phyloP scores from a whole-genome alignment of 2,797 vertebrate species.

The Microhierax caerulescens region DNA sequence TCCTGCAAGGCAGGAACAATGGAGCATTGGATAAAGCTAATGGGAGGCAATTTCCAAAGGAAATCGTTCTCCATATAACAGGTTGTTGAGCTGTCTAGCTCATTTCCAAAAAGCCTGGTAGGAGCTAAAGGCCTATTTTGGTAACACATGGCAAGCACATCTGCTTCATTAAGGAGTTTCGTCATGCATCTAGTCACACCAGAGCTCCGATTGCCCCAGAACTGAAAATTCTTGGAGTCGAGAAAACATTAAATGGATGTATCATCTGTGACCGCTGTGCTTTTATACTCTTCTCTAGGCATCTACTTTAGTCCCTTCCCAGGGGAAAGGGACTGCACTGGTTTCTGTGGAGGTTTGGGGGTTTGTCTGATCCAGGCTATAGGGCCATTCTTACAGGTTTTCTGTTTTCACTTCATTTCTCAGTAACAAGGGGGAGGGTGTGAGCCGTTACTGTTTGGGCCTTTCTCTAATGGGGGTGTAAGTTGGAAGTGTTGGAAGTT shows the following conservation, averaged over 20 bases:
- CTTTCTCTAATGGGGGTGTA: not conserved
- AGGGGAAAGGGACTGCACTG: not conserved
- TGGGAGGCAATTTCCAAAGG: not conserved
- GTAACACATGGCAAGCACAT: not conserved
- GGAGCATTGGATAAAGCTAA: not conserved
- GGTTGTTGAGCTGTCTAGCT: not conserved
- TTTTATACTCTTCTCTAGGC: not conserved
- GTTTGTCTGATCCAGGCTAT: not conserved
- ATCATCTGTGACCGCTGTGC: not conserved
- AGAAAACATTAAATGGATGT: not conserved
- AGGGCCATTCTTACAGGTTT: not conserved
- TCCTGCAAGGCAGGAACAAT: not conserved
- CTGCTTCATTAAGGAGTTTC: not conserved
- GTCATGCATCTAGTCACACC: not conserved
- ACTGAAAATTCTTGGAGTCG: not conserved
- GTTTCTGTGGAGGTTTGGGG: not conserved
- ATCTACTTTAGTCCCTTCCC: not conserved
- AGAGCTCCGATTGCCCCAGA: not conserved
- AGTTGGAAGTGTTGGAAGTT: not conserved
- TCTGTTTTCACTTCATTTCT: not conserved
- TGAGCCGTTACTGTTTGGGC: not conserved
- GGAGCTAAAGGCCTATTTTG: not conserved
- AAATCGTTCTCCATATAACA: not conserved
- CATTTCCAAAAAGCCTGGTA: not conserved
- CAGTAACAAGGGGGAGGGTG: not conserved